Evolutionary conservation across 2,888 invertebrate species (phyloP).

Genomic region (Eupeodes latifasciatus): DNA sequence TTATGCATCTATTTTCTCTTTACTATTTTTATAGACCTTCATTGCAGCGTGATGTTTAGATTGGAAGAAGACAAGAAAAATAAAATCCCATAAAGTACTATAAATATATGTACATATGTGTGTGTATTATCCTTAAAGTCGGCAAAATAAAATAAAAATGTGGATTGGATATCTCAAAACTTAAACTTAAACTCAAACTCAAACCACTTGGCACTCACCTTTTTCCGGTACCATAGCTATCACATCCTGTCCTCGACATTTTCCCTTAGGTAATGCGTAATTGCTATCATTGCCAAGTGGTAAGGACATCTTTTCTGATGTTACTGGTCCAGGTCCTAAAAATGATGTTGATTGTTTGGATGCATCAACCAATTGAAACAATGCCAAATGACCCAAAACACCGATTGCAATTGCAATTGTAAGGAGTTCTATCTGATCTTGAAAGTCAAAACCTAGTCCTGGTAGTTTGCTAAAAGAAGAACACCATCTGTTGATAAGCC

Average conservation of each 20-base stretch:
- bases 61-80: slow-evolving; percentile 18
- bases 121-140: not conserved
- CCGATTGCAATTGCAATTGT: slow-evolving; percentile 29
- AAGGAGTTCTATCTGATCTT: slow-evolving; percentile 22
- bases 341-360: slow-evolving; percentile 50
- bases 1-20: slow-evolving; percentile 46
- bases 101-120: too few species aligned
- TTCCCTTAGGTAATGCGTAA: slow-evolving; percentile 38
- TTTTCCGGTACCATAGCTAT: slow-evolving; percentile 61
- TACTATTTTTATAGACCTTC: slow-evolving; percentile 52
- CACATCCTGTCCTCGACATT: slow-evolving; percentile 63
- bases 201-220: slow-evolving; percentile 60
- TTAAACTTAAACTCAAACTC: not conserved
- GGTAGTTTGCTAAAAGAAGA: slow-evolving; percentile 4
- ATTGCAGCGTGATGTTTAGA: slow-evolving; percentile 32
- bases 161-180: not conserved
- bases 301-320: slow-evolving; percentile 14
- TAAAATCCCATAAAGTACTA: not conserved
- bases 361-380: slow-evolving; percentile 66
- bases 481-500: slow-evolving; percentile 52
- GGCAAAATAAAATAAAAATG: slow-evolving; percentile 15
- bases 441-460: slow-evolving; percentile 19
- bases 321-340: not conserved
- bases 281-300: slow-evolving; percentile 49
- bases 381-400: slow-evolving; percentile 59